These are phyloP conservation scores for Monochamus alternatus DNA, from an alignment of 2,888 invertebrate species.

Conservation along the genomic window DNA sequence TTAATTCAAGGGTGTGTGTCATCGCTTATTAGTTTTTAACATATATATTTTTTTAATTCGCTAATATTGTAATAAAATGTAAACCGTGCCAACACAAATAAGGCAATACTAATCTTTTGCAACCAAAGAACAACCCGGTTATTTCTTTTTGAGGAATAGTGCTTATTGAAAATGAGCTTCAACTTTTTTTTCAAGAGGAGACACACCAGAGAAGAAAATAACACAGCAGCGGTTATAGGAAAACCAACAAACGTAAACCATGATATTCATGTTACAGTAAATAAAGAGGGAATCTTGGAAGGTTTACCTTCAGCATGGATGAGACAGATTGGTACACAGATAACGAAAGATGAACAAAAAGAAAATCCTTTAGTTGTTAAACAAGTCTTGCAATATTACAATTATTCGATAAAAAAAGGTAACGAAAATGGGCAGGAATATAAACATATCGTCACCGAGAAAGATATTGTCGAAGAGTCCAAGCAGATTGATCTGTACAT, in stretches of 20 bases:
- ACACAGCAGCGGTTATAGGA: constrained; percentile 69
- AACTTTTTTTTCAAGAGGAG: constrained; percentile 49
- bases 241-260: constrained; percentile 89
- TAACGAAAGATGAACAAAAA: constrained; percentile 89
- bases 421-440: constrained; percentile 80
- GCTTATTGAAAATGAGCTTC: constrained; percentile 45
- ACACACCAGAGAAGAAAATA: constrained; percentile 61
- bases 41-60: constrained; percentile 21
- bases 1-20: constrained; percentile 29
- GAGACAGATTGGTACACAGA: constrained; percentile 84
- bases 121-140: not conserved
- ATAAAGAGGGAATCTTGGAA: constrained; percentile 87
- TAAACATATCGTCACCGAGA: constrained; percentile 87
- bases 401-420: constrained; percentile 89
- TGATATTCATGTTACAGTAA: constrained; percentile 90
- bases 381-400: constrained; percentile 92
- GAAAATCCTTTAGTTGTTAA: constrained; percentile 93
- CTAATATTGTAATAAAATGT: constrained; percentile 23
- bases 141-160: not conserved
- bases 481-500: constrained; percentile 85
- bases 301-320: constrained; percentile 91
- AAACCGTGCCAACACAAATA: constrained; percentile 11
- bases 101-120: not conserved
- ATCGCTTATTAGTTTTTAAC: constrained; percentile 7
- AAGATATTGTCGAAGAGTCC: constrained; percentile 87